Evolutionary conservation across 2,113 vertebrate genomes (phyloP).

Genomic region (Verasper variegatus): DNA sequence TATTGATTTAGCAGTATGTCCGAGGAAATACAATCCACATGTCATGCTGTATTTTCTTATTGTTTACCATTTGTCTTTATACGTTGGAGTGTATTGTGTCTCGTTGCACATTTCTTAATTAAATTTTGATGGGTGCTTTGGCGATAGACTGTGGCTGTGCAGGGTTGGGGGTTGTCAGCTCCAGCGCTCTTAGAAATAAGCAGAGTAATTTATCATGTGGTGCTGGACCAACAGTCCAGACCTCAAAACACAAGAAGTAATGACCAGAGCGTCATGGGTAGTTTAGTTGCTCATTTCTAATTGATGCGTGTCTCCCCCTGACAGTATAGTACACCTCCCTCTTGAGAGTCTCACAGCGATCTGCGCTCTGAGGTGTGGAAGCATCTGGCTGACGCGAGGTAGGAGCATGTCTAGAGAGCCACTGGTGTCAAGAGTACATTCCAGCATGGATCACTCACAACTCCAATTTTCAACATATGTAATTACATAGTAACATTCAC

Average conservation of each 20-base stretch:
- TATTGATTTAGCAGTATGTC: constrained; percentile 58
- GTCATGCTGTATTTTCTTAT: constrained; percentile 48
- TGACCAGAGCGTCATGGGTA: neutral
- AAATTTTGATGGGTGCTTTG: constrained; percentile 30
- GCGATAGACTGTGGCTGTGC: neutral
- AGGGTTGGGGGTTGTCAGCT: constrained; percentile 19
- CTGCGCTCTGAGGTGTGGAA: neutral
- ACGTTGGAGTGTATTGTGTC: constrained; percentile 31
- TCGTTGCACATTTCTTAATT: constrained; percentile 65
- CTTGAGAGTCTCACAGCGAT: neutral
- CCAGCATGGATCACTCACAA: no score
- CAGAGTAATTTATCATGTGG: constrained; percentile 40
- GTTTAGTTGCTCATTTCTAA: constrained; percentile 1
- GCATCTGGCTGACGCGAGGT: no score
- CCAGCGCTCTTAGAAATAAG: constrained; percentile 52
- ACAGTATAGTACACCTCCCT: neutral
- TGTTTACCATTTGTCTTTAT: constrained; percentile 55
- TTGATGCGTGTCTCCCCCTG: neutral
- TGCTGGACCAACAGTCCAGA: neutral
- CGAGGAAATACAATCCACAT: constrained; percentile 34
- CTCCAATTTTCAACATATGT: no score
- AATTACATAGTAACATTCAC: no score
- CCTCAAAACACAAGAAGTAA: neutral
- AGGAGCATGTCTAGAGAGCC: no score
- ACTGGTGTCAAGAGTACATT: no score